Conservation (phyloP, 1,140 invertebrate species). For the Bombus superbus region DNA sequence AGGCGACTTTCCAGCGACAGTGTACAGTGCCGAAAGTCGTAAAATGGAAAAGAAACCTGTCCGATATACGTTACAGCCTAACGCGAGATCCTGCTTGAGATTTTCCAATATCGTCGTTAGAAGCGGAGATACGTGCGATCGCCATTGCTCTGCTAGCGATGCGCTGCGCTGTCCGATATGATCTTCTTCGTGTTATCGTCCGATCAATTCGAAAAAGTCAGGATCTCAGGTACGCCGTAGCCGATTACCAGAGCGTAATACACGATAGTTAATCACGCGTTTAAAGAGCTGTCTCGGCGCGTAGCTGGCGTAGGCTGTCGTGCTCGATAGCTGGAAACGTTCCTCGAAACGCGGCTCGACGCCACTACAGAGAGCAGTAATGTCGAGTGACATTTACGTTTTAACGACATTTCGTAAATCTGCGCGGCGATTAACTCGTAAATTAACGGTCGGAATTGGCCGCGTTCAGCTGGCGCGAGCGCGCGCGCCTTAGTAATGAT, state of each 20-base stretch:
- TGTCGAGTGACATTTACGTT: conserved; percentile 13
- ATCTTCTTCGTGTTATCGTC: background rate
- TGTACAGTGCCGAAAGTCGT: too few relatives aligned
- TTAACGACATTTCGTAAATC: conserved; percentile 28
- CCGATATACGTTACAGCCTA: background rate
- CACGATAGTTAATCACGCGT: background rate
- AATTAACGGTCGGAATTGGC: conserved; percentile 21
- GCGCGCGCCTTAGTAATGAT: conserved; percentile 12
- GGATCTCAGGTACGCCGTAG: background rate
- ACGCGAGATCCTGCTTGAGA: too few relatives aligned
- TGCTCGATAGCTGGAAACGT: background rate
- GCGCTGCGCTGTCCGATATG: background rate
- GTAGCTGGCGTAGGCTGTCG: background rate
- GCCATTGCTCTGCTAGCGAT: background rate
- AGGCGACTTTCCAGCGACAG: too few relatives aligned
- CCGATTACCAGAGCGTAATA: background rate
- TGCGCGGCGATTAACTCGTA: conserved; percentile 24
- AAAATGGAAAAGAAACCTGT: too few relatives aligned
- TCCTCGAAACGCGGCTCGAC: background rate
- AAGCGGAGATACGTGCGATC: background rate
- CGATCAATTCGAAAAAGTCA: background rate
- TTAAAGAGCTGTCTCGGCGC: background rate
- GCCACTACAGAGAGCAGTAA: background rate
- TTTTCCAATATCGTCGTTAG: background rate
- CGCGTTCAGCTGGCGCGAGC: background rate